phyloP scores from a whole-genome alignment of 2,797 vertebrate species.

The Oreochromis mossambicus region DNA sequence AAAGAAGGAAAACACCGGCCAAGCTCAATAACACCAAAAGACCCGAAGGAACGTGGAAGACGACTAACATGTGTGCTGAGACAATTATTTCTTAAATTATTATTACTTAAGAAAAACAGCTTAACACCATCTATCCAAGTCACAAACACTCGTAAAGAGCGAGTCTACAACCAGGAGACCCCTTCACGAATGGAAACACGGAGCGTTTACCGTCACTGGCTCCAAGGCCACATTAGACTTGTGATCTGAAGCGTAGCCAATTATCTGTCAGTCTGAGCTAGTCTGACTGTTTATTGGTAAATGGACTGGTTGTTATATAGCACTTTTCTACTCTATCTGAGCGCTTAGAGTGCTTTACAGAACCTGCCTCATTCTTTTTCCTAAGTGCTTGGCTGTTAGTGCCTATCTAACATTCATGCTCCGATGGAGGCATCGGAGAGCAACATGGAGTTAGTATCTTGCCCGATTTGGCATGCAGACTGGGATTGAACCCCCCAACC shows the following conservation, averaged over 20 bases:
- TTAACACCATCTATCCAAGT: background rate
- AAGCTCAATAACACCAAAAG: background rate
- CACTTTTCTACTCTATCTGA: no score
- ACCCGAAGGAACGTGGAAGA: background rate
- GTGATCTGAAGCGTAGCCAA: background rate
- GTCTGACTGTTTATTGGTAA: background rate
- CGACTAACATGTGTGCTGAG: background rate
- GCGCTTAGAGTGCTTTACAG: no score
- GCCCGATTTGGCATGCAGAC: no score
- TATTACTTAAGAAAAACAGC: background rate
- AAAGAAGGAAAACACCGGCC: background rate
- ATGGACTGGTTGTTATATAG: no score
- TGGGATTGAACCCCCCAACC: no score
- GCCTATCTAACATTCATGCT: no score
- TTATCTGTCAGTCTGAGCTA: background rate
- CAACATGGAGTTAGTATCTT: no score
- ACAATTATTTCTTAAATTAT: background rate
- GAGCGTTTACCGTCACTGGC: background rate
- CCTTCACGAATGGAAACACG: background rate
- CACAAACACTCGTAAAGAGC: background rate
- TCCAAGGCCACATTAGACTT: background rate
- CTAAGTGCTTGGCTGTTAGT: no score
- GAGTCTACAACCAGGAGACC: background rate
- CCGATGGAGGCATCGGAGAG: no score
- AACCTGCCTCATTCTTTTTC: no score